Base-by-base conservation (phyloP, 2,113 vertebrate species). In the Hymenochirus boettgeri region DNA sequence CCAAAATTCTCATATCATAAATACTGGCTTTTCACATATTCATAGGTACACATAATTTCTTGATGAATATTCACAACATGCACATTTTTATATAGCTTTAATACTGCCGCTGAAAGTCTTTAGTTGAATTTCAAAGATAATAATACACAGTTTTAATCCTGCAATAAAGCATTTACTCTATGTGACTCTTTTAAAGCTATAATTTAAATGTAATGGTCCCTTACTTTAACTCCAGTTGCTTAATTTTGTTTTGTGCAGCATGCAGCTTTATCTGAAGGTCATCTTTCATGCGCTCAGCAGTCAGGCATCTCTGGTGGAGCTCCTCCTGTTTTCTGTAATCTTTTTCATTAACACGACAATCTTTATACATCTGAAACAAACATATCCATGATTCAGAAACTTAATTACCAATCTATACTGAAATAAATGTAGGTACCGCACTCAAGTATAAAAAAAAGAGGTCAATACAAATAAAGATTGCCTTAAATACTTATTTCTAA, bases 211-310 rank as follows among this genome's bases (percentile, higher is more conserved):
- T 47, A 55, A 52, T 33, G 27, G 46, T 21, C 58, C 82, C 93
- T 90, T 81, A 99, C 95, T 89, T 91, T 65, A 95, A 77, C 79
- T 95, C 89, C 75, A 91, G 78, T 65, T 90, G 93, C 69, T 88
- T 93, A 42, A 94, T 78, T 77, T 86, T 97, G 71, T 82, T 94
- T 77, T 91, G 90, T 24, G 84, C 83, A 71, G 75, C 84, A 72
- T 91, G 89, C 3, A 99, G 85, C 35, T 82, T 85, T 54, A 93
- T 76, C 65, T 88, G 88, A 57, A 93, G 77, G 57, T 96, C 92
- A 51, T 92, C 87, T 74, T 87, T 96, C 25, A 83, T 69, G 69
- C 87, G 80, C 74, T 99, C 95, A 53, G 91, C 87, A 53, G 81
- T 76, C 6, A 98, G 78, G 48, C 85, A 96, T 64, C 92, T 89